Evolutionary conservation across 2,113 vertebrate species (phyloP), one percentile per base, ranked within the genome.

Genomic region (Psittacula cyanocephala): DNA sequence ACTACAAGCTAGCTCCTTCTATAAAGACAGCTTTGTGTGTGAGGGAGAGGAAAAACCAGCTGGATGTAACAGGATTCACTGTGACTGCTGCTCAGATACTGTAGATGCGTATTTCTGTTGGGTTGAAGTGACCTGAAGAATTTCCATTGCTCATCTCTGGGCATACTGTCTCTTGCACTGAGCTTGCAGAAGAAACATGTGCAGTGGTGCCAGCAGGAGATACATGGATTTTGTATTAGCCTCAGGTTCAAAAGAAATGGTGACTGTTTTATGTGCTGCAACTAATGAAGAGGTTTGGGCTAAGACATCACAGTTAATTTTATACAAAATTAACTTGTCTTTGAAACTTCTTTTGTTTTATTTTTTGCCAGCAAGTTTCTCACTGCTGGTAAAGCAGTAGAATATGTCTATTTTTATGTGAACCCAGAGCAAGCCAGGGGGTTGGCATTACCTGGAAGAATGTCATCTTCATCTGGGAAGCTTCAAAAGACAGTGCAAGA

Each of bases 81-180:
- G 81, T 91, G 88, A 92, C 89, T 84, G 86, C 88, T 96, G 81
- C 91, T 97, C 94, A 95, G 78, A 89, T 83, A 17, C 78, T 89
- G 71, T 57, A 87, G 93, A 59, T 1, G 6, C 81, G 55, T 92
- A 68, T 96, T 96, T 96, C 46, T 74, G 74, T 71, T 82, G 89
- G 92, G 89, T 86, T 97, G 97, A 97, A 97, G 93, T 96, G 93
- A 96, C 94, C 95, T 95, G 95, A 94, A 95, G 95, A 96, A 95
- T 96, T 97, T 91, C 81, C 78, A 52, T 81, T 88, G 89, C 86
- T 71, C 19, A 1, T 94, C 65, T 88, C 69, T 67, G 55, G 50
- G 35, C 86, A 29, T 53, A 43, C 81, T 80, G 79, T 95, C 84
- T 93, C 74, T 84, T 89, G 29, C 69, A 70, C 82, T 70, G 76